Base-by-base conservation (phyloP, 2,888 invertebrate genomes). In the Entomobrya proxima region DNA sequence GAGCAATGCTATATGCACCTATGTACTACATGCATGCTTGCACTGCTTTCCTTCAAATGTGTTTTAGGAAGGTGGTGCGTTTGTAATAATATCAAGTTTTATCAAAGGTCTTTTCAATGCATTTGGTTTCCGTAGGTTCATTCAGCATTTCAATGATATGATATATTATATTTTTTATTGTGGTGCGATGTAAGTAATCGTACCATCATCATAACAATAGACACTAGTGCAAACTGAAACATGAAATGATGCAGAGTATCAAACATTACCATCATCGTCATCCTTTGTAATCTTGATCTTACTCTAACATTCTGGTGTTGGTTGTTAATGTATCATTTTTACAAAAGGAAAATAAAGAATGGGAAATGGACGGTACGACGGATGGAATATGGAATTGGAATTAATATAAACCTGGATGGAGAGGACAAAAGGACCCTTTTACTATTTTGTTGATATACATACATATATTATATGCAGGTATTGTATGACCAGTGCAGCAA, bases 201-300 rank as follows among this genome's bases (percentile, higher is more conserved):
- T 40, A 67, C 21, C 40, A 40, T 67, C 37, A 9, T 64, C 37
- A 67, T 15, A 67, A 24, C 67, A 40, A 69, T 44, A 69, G 13
- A 69, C 24, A 18, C 4, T 24, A 67, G 24, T 9, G 18, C n/a
- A 18, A 69, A 69, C 40, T 44, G 24, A 69, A 69, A 69, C n/a
- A 69, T 69, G 27, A 69, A 69, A 69, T 69, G 69, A n/a, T 40
- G 40, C 69, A 21, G 24, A 64, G 58, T 44, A 69, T 27, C 69
- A 13, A 44, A 47, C 69, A 64, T 64, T 18, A 37, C 18, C 0
- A 35, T 32, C 15, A n/a, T 58, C 15, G 24, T 40, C 40, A 24
- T 44, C 30, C 27, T 47, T 69, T 44, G 9, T 44, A 15, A 69
- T 69, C 69, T 61, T 35, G 61, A 69, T 69, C 69, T 40, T 27